Percentiles rank a stretch among this genome's conserved stretches.
These are phyloP conservation scores for Lasioglossum lativentre DNA, from an alignment of 2,888 invertebrate species.

Conservation along the genomic window DNA sequence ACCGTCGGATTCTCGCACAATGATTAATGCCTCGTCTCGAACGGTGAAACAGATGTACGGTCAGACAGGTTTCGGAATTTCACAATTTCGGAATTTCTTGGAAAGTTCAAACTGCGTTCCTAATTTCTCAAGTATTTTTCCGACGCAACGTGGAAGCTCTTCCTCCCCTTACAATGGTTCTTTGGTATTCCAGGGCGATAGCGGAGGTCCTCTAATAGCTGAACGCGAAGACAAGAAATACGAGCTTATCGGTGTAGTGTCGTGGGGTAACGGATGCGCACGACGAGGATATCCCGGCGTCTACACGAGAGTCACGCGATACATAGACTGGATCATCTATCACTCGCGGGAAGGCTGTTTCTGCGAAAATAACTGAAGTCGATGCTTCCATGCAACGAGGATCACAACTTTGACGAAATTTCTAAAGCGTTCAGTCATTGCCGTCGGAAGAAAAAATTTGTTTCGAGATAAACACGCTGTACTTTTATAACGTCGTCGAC, in stretches of 20 bases:
- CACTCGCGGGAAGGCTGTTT: conserved; percentile 93
- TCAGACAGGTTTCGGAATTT: too few relatives aligned
- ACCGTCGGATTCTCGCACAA: too few relatives aligned
- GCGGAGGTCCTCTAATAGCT: conserved; percentile 92
- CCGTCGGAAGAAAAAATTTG: neutral
- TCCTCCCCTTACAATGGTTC: neutral
- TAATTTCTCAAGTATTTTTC: neutral
- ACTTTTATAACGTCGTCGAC: neutral
- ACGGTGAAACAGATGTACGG: too few relatives aligned
- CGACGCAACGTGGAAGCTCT: neutral
- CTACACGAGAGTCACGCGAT: conserved; percentile 93
- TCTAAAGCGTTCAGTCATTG: neutral
- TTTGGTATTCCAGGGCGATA: conserved; percentile 88
- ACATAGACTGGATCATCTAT: conserved; percentile 92
- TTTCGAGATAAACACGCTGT: neutral
- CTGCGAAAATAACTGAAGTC: conserved; percentile 86
- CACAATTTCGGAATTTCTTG: too few relatives aligned
- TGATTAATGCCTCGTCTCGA: too few relatives aligned
- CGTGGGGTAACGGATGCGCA: conserved; percentile 96
- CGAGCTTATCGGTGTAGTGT: conserved; percentile 93
- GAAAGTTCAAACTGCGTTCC: too few relatives aligned
- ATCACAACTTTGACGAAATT: neutral
- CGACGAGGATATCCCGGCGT: conserved; percentile 94
- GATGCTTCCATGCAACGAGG: neutral
- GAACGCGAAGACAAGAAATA: conserved; percentile 90